Evolutionary conservation across 2,797 vertebrate genomes (phyloP), one percentile per base, ranked within the genome.

Genomic region (Garrulus glandarius): DNA sequence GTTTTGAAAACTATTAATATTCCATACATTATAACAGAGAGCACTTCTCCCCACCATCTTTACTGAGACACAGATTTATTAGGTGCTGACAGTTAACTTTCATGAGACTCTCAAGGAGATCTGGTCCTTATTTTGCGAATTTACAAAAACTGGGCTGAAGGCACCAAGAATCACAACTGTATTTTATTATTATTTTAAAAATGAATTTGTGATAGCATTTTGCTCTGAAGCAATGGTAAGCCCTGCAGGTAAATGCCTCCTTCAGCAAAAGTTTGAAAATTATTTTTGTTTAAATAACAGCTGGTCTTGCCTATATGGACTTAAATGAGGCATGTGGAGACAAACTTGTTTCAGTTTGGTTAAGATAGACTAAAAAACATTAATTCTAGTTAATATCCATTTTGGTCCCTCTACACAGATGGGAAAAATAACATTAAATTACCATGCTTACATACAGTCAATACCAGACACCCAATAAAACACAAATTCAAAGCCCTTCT

Each of bases 51-150:
- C 56, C 64, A 30, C 59, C 72, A 52, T 72, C 80, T 86, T 70
- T 32, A 67, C 55, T 5, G n/a, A 83, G 70, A 68, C 36, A 53
- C 27, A 14, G 79, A 95, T 95, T 96, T 92, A 91, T 96, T 95
- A 95, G 84, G 85, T 90, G 94, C 91, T 88, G 92, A 94, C 85
- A 93, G 76, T 53, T 92, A 84, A 92, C 87, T 95, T 96, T 67
- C 95, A 94, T 2, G 15, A 91, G 76, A 88, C 82, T 91, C 84
- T 63, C 24, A 36, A 53, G 72, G 84, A 88, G 92, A 90, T 87
- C 84, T 95, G 89, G 65, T 90, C 91, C 59, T 90, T 89, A 81
- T 93, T 86, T 76, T 56, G 70, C 13, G 24, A 78, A 81, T 84
- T 91, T 63, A 90, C 29, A 88, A 83, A 91, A 87, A 89, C 19